Conservation (phyloP, 2,113 vertebrate genomes). For the Syrrhaptes paradoxus region DNA sequence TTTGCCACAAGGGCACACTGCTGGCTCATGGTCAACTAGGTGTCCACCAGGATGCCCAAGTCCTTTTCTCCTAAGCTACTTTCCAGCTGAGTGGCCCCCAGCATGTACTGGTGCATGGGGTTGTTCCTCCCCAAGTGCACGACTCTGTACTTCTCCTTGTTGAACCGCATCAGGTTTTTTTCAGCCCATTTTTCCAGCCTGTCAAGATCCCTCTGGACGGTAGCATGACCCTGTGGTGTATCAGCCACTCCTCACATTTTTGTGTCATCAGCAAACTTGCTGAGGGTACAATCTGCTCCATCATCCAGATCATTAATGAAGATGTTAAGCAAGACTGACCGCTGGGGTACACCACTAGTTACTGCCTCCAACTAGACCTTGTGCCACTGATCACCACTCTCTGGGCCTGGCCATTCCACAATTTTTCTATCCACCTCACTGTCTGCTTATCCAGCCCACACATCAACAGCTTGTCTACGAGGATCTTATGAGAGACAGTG, state of each 20-base stretch:
- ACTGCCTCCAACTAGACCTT: background rate
- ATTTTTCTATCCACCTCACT: background rate
- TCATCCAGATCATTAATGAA: background rate
- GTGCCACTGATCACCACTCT: background rate
- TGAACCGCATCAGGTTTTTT: background rate
- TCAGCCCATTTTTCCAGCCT: background rate
- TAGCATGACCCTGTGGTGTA: background rate
- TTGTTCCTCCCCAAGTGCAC: background rate
- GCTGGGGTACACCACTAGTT: background rate
- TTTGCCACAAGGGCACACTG: background rate
- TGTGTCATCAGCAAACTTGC: background rate
- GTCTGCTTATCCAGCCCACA: background rate
- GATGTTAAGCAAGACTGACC: background rate
- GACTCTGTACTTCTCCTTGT: background rate
- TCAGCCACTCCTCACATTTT: background rate
- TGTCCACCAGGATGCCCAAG: background rate
- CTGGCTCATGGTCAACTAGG: background rate
- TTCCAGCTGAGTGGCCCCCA: background rate
- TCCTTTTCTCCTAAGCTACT: background rate
- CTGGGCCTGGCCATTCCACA: background rate
- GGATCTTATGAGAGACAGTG: background rate
- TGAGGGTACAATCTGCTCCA: background rate
- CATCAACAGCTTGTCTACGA: background rate
- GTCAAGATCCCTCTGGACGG: background rate
- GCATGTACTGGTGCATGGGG: background rate